Conservation (phyloP, 2,888 invertebrate genomes). For the Tyria jacobaeae region DNA sequence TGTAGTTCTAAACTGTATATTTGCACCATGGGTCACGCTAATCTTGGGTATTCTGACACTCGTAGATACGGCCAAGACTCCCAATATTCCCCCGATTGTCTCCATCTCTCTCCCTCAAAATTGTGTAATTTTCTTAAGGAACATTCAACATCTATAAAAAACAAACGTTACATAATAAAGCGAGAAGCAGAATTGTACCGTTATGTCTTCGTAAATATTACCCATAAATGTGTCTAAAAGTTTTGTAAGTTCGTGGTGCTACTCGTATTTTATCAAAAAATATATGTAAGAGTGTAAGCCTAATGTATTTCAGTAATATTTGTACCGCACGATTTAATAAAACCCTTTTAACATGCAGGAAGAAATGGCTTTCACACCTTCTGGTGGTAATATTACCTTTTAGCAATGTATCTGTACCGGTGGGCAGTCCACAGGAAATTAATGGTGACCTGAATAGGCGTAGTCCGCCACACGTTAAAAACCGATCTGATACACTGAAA, state of each 20-base stretch:
- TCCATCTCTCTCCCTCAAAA: too few species aligned
- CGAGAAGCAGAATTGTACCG: too few species aligned
- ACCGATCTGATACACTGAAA: constrained; percentile 6
- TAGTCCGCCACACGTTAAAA: constrained; percentile 7
- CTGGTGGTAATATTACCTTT: constrained; percentile 11
- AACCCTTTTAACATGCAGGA: neutral
- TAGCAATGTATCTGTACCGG: constrained; percentile 10
- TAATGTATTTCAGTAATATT: neutral
- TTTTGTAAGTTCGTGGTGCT: neutral
- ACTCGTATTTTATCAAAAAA: neutral
- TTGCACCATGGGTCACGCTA: constrained; percentile 96
- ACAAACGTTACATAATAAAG: too few species aligned
- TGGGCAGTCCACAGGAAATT: constrained; percentile 15
- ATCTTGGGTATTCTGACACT: constrained; percentile 99
- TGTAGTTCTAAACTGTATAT: constrained; percentile 59
- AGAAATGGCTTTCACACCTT: neutral
- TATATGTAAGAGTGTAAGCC: neutral
- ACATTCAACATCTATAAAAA: too few species aligned
- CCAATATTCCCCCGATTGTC: constrained; percentile 49
- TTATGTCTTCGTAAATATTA: too few species aligned
- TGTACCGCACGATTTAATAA: neutral
- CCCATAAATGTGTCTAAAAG: neutral
- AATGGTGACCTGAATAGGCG: constrained; percentile 13
- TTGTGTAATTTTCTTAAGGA: too few species aligned
- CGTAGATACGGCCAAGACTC: constrained; percentile 99